phyloP scores from a whole-genome alignment of 2,113 vertebrate genomes.

The Felis catus region F.catus_Fca126_mat1.0 CM031412.1:127106001-127106500 shows the following conservation, averaged over 20 bases:
- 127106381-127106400: background rate
- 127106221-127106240: background rate
- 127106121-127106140: no score
- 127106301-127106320: background rate
- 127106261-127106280: background rate
- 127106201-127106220: background rate
- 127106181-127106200: constrained; percentile 6
- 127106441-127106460: background rate
- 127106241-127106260: background rate
- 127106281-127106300: no score
- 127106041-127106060: no score
- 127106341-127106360: background rate
- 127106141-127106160: background rate
- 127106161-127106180: background rate
- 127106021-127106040: no score
- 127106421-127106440: constrained; percentile 16
- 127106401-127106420: background rate
- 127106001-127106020: no score
- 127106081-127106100: no score
- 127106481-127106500: no score
- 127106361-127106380: background rate
- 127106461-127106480: background rate
- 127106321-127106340: background rate
- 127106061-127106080: no score
- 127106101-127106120: no score